Conservation (phyloP, 37 sponge, comb jelly and placozoan genomes). For the Corticium candelabrum region DNA sequence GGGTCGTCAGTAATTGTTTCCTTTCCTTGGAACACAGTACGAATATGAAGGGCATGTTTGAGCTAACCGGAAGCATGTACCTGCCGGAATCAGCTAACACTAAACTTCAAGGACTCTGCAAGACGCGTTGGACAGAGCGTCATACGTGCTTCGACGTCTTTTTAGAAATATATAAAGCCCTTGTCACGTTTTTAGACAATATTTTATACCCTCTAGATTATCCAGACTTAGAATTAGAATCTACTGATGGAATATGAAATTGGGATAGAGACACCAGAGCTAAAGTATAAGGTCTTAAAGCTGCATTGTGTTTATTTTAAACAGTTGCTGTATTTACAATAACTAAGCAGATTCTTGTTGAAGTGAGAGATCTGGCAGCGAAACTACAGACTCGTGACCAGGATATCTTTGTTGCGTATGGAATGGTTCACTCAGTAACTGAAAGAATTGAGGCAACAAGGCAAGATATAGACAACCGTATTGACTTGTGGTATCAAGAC, state of each 20-base stretch:
- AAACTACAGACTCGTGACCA: slow-evolving; percentile 30
- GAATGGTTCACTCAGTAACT: slow-evolving; percentile 26
- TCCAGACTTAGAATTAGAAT: not conserved
- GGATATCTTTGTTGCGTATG: slow-evolving; percentile 18
- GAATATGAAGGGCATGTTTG: slow-evolving; percentile 23
- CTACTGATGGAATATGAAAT: slow-evolving; percentile 10
- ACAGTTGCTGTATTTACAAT: slow-evolving; percentile 19
- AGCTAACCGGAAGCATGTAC: not conserved
- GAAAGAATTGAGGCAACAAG: slow-evolving; percentile 11
- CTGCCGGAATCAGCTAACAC: slow-evolving; percentile 14
- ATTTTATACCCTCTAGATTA: slow-evolving; percentile 22
- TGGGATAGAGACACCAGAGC: slow-evolving; percentile 30
- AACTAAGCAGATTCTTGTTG: slow-evolving; percentile 20
- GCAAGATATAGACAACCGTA: slow-evolving; percentile 18
- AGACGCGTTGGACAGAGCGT: slow-evolving; percentile 37
- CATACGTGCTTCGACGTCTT: slow-evolving; percentile 35
- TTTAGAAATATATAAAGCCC: slow-evolving; percentile 18
- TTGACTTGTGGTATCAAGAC: slow-evolving; percentile 21
- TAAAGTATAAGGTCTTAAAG: slow-evolving; percentile 21
- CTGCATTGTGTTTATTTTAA: slow-evolving; percentile 29
- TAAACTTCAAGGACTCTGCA: slow-evolving; percentile 33
- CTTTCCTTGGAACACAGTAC: slow-evolving; percentile 21
- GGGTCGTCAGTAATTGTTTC: slow-evolving; percentile 14
- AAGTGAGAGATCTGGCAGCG: slow-evolving; percentile 27
- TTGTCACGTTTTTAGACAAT: slow-evolving; percentile 19